Conservation (phyloP, 2,113 vertebrate species). For the Himantopus leucocephalus region DNA sequence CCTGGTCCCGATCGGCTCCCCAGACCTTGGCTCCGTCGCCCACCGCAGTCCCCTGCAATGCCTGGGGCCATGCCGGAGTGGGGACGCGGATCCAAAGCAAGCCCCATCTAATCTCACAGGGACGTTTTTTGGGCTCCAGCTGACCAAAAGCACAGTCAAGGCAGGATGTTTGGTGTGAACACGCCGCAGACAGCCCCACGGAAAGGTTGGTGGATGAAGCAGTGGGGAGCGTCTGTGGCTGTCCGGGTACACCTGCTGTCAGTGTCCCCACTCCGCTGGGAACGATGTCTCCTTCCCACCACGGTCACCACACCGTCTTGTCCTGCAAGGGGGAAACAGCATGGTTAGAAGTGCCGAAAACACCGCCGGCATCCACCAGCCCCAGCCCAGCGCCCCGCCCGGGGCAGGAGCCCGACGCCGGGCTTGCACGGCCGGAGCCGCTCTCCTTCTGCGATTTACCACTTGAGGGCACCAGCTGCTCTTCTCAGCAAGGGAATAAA, state of each 20-base stretch:
- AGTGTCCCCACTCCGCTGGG: not conserved
- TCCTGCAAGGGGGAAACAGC: slow-evolving; percentile 27
- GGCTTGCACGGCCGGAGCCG: not conserved
- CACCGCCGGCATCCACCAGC: fast-evolving
- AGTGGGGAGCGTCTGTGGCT: not conserved
- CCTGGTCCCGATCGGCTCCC: not conserved
- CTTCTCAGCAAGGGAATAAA: slow-evolving; percentile 52
- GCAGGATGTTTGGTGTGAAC: not conserved
- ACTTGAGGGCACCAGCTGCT: slow-evolving; percentile 65
- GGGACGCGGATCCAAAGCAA: not conserved
- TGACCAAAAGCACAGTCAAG: not conserved
- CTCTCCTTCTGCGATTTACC: slow-evolving; percentile 31
- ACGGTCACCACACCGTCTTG: not conserved
- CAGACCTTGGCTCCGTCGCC: fast-evolving
- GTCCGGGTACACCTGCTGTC: not conserved
- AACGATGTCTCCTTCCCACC: not conserved
- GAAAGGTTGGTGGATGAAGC: not conserved
- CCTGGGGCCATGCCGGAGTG: not conserved
- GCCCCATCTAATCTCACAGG: not conserved
- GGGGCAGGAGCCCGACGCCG: not conserved
- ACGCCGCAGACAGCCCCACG: fast-evolving
- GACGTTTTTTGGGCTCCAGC: not conserved
- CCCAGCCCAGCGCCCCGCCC: not conserved
- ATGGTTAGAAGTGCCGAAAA: not conserved
- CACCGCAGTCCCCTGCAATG: not conserved